A percentile compares a stretch with the other conserved stretches of the same genome.
Evolutionary conservation across 2,888 invertebrate species (phyloP).

Genomic region (Glaucopsyche alexis): DNA sequence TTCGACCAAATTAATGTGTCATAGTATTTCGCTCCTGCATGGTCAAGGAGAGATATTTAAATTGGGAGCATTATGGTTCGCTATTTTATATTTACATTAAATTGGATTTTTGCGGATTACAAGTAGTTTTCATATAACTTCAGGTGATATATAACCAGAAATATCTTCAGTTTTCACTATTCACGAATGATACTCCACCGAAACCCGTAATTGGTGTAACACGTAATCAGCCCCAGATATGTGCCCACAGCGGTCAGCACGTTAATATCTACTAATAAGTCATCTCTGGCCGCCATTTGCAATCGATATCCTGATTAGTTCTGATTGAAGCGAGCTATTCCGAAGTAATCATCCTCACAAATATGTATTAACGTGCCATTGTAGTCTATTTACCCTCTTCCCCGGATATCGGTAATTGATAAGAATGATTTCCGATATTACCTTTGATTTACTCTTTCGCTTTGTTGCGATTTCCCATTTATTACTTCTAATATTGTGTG

Average conservation of each 20-base stretch:
- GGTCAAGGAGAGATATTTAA: too few species aligned
- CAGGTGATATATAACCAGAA: background rate
- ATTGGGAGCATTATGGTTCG: too few species aligned
- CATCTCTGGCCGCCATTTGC: background rate
- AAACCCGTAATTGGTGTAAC: background rate
- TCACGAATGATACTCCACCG: background rate
- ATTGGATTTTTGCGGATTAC: too few species aligned
- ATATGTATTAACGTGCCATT: conserved; percentile 14
- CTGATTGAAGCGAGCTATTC: background rate
- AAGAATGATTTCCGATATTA: conserved; percentile 6
- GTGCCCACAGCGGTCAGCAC: background rate
- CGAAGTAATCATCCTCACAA: background rate
- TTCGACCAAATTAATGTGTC: too few species aligned
- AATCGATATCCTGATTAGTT: conserved; percentile 13
- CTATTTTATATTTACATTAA: too few species aligned
- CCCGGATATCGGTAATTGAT: conserved; percentile 18
- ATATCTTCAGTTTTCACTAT: background rate
- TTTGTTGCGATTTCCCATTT: background rate
- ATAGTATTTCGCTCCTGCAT: too few species aligned
- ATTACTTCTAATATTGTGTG: background rate
- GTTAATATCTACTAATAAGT: conserved; percentile 1
- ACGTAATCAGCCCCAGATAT: background rate
- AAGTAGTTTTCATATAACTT: too few species aligned
- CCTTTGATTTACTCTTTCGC: conserved; percentile 2
- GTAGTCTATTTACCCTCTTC: background rate